Evolutionary conservation across 1,140 invertebrate species (phyloP), one percentile per base, ranked within the genome.

Genomic region (Tetranychus urticae): DNA sequence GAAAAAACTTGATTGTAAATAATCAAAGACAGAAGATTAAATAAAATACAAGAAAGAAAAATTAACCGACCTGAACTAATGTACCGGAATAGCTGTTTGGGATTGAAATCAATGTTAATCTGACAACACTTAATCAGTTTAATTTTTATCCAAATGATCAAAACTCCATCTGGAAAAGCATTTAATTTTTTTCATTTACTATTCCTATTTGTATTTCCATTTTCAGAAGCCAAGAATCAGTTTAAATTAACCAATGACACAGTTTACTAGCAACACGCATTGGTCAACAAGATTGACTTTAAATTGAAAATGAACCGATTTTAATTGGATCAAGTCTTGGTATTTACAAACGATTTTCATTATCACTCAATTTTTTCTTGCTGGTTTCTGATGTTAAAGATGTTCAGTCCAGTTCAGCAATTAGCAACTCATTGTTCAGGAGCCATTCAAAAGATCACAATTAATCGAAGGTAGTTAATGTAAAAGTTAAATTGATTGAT

Each of bases 291-390:
- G 89, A 88, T 0, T 81, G 86, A 3, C 75, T 97, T 4, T 80
- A 84, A 69, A 82, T 94, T 42, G 81, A 82, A 69, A 73, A 81
- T 62, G 78, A 80, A 66, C 71, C 77, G 52, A 68, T 73, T 23
- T 79, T 80, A 60, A 81, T 85, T 72, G 82, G 85, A 13, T 70
- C 83, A 62, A 78, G 84, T 23, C 80, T 82, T 5, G 86, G 85
- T 12, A 84, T 82, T 1, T 87, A 85, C 71, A 85, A 83, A 23
- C 76, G 78, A 67, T 78, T 96, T 39, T 86, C 85, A 4, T 71
- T 94, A 52, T 80, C 83, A 7, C 81, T 91, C 62, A 88, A 87
- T 68, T 77, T 94, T 87, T 88, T 74, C 72, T 96, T 46, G 91
- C 90, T 2, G 90, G 82, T 87, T 34, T 81, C 83, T 39, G 81